Evolutionary conservation across 2,888 invertebrate species (phyloP).

Genomic region (Acleris laterana): DNA sequence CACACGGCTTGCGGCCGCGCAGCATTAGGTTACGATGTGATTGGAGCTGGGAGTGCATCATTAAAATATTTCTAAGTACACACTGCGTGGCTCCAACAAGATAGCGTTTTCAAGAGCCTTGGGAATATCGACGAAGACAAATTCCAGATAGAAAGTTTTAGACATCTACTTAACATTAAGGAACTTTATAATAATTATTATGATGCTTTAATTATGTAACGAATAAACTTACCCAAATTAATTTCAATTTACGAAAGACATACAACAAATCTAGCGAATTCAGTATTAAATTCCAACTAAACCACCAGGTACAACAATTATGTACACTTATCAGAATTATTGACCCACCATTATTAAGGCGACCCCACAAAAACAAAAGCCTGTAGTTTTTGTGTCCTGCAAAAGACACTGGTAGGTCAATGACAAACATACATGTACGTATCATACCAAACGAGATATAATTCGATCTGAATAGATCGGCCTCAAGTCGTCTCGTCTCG

Average conservation of each 20-base stretch:
- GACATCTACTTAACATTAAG: no score
- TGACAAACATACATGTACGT: not conserved
- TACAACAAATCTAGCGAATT: no score
- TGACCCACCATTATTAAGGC: no score
- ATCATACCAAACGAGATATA: slow-evolving; percentile 6
- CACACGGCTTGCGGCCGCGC: slow-evolving; percentile 50
- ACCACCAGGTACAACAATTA: no score
- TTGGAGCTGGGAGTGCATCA: slow-evolving; percentile 66
- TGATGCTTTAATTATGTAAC: no score
- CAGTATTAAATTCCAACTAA: no score
- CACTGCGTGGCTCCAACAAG: slow-evolving; percentile 44
- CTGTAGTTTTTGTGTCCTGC: slow-evolving; percentile 19
- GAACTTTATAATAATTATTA: no score
- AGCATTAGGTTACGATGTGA: slow-evolving; percentile 69
- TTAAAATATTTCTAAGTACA: slow-evolving; percentile 68
- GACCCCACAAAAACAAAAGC: slow-evolving; percentile 10
- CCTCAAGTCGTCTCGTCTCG: slow-evolving; percentile 72
- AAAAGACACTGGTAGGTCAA: slow-evolving; percentile 5
- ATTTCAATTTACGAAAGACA: no score
- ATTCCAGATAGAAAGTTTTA: no score
- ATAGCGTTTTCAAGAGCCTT: slow-evolving; percentile 51
- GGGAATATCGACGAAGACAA: slow-evolving; percentile 40
- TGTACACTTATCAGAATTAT: no score
- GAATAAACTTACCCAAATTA: no score
- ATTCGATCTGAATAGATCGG: slow-evolving; percentile 59